phyloP scores from a whole-genome alignment of 1,140 invertebrate species.

The Nasonia giraulti region DNA sequence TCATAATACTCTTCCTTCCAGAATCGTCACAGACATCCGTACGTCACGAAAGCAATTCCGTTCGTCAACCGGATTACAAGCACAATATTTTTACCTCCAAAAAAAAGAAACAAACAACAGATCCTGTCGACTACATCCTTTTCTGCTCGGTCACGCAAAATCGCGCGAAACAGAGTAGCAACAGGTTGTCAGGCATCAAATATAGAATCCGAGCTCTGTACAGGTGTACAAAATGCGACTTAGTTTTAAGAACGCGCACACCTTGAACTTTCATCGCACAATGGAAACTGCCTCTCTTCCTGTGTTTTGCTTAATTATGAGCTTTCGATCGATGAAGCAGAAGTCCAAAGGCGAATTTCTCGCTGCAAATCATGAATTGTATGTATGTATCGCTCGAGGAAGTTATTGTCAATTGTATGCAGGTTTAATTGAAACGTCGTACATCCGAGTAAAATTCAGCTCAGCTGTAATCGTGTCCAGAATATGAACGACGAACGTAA shows the following conservation, averaged over 20 bases:
- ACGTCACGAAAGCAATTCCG: too few species aligned
- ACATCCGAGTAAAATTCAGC: not conserved
- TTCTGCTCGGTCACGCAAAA: not conserved
- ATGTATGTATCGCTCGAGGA: too few species aligned
- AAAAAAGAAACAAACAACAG: not conserved
- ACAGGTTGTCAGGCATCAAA: slow-evolving; percentile 15
- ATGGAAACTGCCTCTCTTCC: not conserved
- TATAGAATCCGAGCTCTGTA: not conserved
- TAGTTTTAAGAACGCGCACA: not conserved
- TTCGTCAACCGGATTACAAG: too few species aligned
- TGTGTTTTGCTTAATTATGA: not conserved
- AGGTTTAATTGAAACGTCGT: not conserved
- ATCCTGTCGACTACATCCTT: not conserved
- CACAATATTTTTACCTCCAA: too few species aligned
- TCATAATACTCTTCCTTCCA: not conserved
- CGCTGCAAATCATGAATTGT: too few species aligned
- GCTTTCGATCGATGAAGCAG: not conserved
- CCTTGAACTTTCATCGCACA: not conserved
- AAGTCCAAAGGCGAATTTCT: not conserved
- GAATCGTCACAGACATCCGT: not conserved
- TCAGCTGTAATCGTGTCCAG: too few species aligned
- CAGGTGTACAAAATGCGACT: not conserved
- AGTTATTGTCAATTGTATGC: too few species aligned
- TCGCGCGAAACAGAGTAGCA: not conserved
- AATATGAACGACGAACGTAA: not conserved